These are phyloP conservation scores for Polylopha cassiicola DNA, from an alignment of 2,888 invertebrate genomes.

Conservation along the genomic window DNA sequence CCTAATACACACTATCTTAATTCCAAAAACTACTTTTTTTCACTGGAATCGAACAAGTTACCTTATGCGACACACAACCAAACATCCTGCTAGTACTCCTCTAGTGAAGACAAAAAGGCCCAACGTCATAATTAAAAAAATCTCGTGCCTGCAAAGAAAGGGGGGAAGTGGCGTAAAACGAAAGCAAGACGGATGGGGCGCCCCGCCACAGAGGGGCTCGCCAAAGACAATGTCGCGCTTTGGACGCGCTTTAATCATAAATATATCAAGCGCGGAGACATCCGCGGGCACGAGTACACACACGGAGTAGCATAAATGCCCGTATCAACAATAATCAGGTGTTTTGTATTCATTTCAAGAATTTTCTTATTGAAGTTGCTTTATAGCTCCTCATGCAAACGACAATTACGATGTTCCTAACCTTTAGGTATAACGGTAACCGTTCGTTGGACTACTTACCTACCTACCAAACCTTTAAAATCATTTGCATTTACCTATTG, in stretches of 20 bases:
- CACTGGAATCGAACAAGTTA: slow-evolving; percentile 32
- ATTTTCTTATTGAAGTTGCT: too few species aligned
- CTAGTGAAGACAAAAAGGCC: slow-evolving; percentile 67
- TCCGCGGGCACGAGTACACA: slow-evolving; percentile 38
- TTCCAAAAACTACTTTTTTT: slow-evolving; percentile 8
- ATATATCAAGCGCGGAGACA: slow-evolving; percentile 69
- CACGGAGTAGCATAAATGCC: too few species aligned
- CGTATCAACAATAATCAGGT: too few species aligned
- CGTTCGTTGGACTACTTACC: too few species aligned
- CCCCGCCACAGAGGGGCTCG: slow-evolving; percentile 63
- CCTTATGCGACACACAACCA: slow-evolving; percentile 14
- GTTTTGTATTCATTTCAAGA: too few species aligned
- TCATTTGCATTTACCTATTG: too few species aligned
- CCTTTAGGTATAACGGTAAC: too few species aligned
- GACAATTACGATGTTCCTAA: too few species aligned
- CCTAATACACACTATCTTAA: neutral
- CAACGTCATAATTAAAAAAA: slow-evolving; percentile 78
- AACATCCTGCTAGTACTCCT: slow-evolving; percentile 27
- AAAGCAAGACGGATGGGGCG: slow-evolving; percentile 70
- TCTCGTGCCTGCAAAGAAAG: slow-evolving; percentile 73
- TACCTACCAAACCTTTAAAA: too few species aligned
- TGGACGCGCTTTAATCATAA: slow-evolving; percentile 73
- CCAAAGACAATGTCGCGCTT: slow-evolving; percentile 72
- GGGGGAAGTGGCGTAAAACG: slow-evolving; percentile 65
- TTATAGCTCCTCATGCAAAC: too few species aligned